A percentile compares a stretch with the other conserved stretches of the same genome.
These are phyloP conservation scores for Ardeotis arabs DNA, from an alignment of 2,113 vertebrate genomes.

Conservation along the genomic window DNA sequence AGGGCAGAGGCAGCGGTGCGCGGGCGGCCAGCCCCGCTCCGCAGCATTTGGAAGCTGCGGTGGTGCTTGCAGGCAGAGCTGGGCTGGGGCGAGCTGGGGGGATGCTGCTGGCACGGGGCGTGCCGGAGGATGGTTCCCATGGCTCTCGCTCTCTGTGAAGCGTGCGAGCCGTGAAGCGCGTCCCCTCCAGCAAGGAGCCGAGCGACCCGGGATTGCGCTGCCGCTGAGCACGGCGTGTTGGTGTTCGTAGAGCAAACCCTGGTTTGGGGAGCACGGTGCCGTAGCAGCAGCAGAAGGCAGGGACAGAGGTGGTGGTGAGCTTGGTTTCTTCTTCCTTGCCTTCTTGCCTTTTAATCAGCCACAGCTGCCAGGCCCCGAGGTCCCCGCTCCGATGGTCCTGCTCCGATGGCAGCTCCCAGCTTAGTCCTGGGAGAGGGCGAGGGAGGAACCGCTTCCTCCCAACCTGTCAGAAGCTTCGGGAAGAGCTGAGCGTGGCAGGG, in stretches of 20 bases:
- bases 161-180: accelerated
- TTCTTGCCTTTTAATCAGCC: not conserved
- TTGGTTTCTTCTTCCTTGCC: not conserved
- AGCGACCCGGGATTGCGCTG: not conserved
- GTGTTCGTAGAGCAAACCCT: not conserved
- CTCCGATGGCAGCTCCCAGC: accelerated
- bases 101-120: accelerated
- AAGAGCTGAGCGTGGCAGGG: not conserved
- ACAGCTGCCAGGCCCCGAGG: accelerated
- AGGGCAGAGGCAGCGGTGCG: not conserved
- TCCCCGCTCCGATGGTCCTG: not conserved
- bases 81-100: not conserved
- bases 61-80: not conserved
- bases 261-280: accelerated
- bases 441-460: not conserved
- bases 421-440: accelerated
- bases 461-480: not conserved
- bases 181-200: not conserved
- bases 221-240: accelerated
- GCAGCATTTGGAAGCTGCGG: accelerated
- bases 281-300: not conserved
- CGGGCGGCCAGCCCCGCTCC: accelerated
- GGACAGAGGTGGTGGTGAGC: not conserved
- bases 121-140: accelerated
- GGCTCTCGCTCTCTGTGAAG: not conserved